phyloP scores from a whole-genome alignment of 2,113 vertebrate genomes.

The Perccottus glenii region DNA sequence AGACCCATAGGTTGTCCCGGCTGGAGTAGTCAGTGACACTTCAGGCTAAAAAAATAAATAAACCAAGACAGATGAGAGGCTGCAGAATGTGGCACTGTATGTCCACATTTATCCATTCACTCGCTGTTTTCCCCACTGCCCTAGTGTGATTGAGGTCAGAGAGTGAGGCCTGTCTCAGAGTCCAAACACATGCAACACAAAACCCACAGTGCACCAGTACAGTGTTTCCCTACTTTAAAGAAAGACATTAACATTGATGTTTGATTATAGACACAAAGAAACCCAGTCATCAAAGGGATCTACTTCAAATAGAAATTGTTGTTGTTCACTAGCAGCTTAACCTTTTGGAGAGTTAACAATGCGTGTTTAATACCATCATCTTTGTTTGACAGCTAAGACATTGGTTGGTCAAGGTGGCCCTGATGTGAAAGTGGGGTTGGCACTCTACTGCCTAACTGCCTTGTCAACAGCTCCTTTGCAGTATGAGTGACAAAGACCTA shows the following conservation, averaged over 20 bases:
- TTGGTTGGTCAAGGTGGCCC: too few relatives aligned
- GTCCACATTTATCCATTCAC: slow-evolving; percentile 19
- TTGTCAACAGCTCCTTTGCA: too few relatives aligned
- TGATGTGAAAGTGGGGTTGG: too few relatives aligned
- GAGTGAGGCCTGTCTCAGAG: slow-evolving; percentile 14
- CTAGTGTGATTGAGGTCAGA: background rate
- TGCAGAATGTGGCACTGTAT: slow-evolving; percentile 19
- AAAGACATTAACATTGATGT: slow-evolving; percentile 4
- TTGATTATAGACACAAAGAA: slow-evolving; percentile 1
- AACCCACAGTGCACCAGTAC: background rate
- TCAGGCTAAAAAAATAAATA: background rate
- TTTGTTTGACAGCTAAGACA: too few relatives aligned
- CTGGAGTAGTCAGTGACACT: background rate
- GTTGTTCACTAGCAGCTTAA: too few relatives aligned
- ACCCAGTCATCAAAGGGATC: background rate
- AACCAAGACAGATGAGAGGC: slow-evolving; percentile 7
- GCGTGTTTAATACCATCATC: too few relatives aligned
- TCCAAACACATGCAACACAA: slow-evolving; percentile 20
- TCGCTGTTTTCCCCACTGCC: slow-evolving; percentile 11
- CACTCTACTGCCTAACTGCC: too few relatives aligned
- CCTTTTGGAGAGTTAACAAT: too few relatives aligned
- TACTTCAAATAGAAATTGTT: too few relatives aligned
- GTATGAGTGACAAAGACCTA: too few relatives aligned
- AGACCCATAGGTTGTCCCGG: too few relatives aligned
- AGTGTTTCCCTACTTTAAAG: background rate